Evolutionary conservation across 37 sponge, comb jelly and placozoan genomes (phyloP), one percentile per base, ranked within the genome.

Genomic region (Halichondria panicea): DNA sequence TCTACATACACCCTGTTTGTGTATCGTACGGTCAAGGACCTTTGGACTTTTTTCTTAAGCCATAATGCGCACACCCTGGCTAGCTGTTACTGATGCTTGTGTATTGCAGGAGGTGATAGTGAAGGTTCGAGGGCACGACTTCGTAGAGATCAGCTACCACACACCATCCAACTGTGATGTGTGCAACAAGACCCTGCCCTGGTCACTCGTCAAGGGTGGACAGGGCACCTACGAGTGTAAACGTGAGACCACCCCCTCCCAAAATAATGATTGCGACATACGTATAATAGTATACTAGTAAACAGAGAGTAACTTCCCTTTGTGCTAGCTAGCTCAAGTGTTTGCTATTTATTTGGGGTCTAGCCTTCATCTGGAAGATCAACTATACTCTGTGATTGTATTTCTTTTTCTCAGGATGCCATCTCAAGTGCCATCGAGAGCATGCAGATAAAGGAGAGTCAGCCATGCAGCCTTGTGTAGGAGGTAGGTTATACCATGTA

Each of bases 361-460:
- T n/a, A n/a, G n/a, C n/a, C n/a, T n/a, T n/a, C n/a, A n/a, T n/a
- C n/a, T n/a, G n/a, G n/a, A n/a, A n/a, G n/a, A n/a, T n/a, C n/a
- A n/a, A n/a, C n/a, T n/a, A n/a, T n/a, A n/a, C n/a, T n/a, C n/a
- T n/a, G n/a, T 41, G 25, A 5, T 68, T 0, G 27, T 9, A 8
- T 40, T 61, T 50, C 43, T n/a, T 32, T 0, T 56, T 1, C 39
- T 36, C 39, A 89, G 90, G 87, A 28, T 91, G 92, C 63, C 92
- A 91, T 58, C 59, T 91, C 60, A 84, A 86, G 59, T 91, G 86
- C 40, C 92, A 91, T 52, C 77, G 77, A 55, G 92, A 91, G 42
- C 87, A 91, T 72, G 62, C 72, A 1, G 85, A 81, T 58, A 36
- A 68, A 0, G 54, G 32, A 19, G 87, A 86, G 35, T 70, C 65